Evolutionary conservation across 2,797 vertebrate genomes (phyloP).

Genomic region (Paramormyrops hopkinsi): DNA sequence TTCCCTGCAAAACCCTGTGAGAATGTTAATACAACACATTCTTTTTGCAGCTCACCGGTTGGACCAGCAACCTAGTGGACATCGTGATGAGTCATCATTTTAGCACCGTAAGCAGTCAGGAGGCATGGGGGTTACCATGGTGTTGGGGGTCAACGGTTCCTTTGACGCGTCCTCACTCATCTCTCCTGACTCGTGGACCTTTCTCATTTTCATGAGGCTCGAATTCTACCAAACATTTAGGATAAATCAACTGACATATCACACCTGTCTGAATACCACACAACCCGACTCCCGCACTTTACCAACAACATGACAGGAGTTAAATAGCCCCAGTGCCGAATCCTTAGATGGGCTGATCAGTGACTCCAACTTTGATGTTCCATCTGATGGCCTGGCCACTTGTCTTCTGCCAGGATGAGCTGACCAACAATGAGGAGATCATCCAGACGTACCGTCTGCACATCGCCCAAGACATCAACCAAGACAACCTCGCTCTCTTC

Average conservation of each 20-base stretch:
- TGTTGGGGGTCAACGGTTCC: neutral
- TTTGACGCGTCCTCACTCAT: neutral
- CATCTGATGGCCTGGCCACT: neutral
- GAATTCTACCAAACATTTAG: neutral
- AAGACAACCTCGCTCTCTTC: slow-evolving; percentile 85
- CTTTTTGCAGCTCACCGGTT: slow-evolving; percentile 75
- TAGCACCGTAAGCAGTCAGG: slow-evolving; percentile 71
- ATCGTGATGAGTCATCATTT: slow-evolving; percentile 88
- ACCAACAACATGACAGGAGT: neutral
- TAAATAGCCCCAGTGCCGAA: neutral
- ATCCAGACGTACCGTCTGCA: slow-evolving; percentile 88
- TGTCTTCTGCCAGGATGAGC: slow-evolving; percentile 71
- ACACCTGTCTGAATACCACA: neutral
- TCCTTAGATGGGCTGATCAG: neutral
- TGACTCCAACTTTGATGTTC: neutral
- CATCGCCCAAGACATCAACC: slow-evolving; percentile 87
- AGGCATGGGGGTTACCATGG: neutral
- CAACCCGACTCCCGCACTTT: neutral
- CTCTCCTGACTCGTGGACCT: neutral
- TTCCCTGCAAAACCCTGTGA: neutral
- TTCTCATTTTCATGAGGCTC: neutral
- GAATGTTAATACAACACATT: neutral
- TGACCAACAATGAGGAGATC: slow-evolving; percentile 83
- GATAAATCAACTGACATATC: neutral
- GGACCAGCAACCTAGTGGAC: slow-evolving; percentile 87